A percentile compares a stretch with the other conserved stretches of the same genome.
Conservation (phyloP, 2,888 invertebrate genomes). For the Rhamphomyia laevipes region DNA sequence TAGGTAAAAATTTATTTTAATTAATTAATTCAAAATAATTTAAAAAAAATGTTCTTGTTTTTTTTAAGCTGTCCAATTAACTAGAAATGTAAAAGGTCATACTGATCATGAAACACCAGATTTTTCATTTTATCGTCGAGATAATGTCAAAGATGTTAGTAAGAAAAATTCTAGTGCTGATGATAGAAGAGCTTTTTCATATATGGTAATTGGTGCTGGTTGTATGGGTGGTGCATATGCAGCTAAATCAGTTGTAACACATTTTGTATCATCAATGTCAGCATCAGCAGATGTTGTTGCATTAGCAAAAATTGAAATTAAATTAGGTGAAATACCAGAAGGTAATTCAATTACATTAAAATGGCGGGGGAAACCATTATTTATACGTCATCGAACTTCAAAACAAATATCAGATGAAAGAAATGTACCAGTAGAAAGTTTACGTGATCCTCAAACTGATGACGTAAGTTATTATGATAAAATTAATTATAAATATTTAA, state of each 20-base stretch:
- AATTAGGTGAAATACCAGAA: conserved; percentile 74
- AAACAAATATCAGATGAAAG: conserved; percentile 64
- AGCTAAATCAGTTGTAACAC: conserved; percentile 64
- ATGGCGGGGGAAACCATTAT: conserved; percentile 82
- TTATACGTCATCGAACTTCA: conserved; percentile 55
- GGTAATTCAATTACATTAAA: conserved; percentile 83
- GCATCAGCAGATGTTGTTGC: conserved; percentile 85
- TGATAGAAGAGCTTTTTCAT: conserved; percentile 29
- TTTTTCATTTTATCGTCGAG: conserved; percentile 63
- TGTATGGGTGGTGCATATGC: conserved; percentile 63
- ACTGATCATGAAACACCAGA: conserved; percentile 76
- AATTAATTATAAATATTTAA: too few relatives aligned
- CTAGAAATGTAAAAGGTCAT: conserved; percentile 38
- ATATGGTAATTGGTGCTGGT: conserved; percentile 45
- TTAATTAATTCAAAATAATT: too few relatives aligned
- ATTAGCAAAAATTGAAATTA: conserved; percentile 82
- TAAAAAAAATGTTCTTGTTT: too few relatives aligned
- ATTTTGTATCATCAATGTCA: conserved; percentile 63
- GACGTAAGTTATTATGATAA: conserved; percentile 19
- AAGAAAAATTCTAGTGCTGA: neutral
- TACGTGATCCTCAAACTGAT: conserved; percentile 79
- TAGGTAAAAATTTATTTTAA: too few relatives aligned
- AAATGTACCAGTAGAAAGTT: conserved; percentile 51
- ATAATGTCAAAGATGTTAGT: neutral
- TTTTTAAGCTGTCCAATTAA: too few relatives aligned